Percentiles rank a stretch among this genome's conserved stretches.
phyloP scores from a whole-genome alignment of 2,888 invertebrate genomes.

The Sphaerophoria rueppellii region DNA sequence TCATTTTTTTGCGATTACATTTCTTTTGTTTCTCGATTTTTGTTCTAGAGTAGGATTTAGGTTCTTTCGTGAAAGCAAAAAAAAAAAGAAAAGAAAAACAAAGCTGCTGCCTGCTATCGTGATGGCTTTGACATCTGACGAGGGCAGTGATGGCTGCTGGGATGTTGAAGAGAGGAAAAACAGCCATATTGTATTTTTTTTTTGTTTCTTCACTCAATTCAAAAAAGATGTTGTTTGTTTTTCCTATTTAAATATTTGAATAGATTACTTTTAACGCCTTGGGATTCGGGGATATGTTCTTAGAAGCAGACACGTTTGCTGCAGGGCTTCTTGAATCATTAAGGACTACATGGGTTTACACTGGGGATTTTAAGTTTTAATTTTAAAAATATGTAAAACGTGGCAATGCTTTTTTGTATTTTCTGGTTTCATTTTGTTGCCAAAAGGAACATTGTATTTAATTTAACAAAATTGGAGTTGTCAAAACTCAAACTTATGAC shows the following conservation, averaged over 20 bases:
- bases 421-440: neutral
- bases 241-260: conserved; percentile 34
- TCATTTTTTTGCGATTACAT: conserved; percentile 23
- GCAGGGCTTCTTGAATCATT: conserved; percentile 8
- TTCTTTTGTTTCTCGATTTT: conserved; percentile 31
- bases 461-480: too few species aligned
- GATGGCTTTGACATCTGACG: conserved; percentile 43
- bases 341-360: neutral
- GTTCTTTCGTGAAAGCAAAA: neutral
- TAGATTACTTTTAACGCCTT: conserved; percentile 23
- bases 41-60: conserved; percentile 31
- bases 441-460: too few species aligned
- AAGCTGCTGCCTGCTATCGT: conserved; percentile 16
- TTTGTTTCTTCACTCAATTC: neutral
- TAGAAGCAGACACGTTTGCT: conserved; percentile 11
- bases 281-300: neutral
- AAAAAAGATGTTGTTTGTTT: neutral
- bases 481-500: too few species aligned
- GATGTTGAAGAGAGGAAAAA: neutral
- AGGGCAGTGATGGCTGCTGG: neutral
- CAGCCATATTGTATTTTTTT: neutral
- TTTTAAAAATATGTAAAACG: neutral
- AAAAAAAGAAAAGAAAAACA: neutral
- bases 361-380: conserved; percentile 7
- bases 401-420: neutral